phyloP scores from a whole-genome alignment of 2,888 invertebrate species.

The Margaritifera margaritifera region DNA sequence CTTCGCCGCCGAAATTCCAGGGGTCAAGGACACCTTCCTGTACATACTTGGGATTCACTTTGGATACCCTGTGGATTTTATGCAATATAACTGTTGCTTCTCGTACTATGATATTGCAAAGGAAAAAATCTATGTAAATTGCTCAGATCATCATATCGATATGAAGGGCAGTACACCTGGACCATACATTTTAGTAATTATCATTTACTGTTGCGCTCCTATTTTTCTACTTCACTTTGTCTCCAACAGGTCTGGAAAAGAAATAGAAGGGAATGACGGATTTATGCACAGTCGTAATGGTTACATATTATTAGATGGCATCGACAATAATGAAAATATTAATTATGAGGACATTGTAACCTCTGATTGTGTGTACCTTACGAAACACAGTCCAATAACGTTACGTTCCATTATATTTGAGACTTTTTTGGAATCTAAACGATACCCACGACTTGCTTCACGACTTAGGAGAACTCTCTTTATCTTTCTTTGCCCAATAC shows the following conservation, averaged over 20 bases:
- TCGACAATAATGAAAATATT: too few relatives aligned
- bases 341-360: too few relatives aligned
- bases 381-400: conserved; percentile 16
- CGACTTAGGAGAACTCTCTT: conserved; percentile 16
- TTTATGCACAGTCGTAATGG: too few relatives aligned
- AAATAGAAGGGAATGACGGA: not conserved
- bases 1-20: conserved; percentile 16
- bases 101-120: too few relatives aligned
- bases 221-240: conserved; percentile 13
- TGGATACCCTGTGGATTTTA: conserved; percentile 21
- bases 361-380: conserved; percentile 15
- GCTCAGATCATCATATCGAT: too few relatives aligned
- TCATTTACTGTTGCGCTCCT: conserved; percentile 22
- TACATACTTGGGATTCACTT: conserved; percentile 20
- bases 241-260: not conserved
- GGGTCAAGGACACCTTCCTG: conserved; percentile 12
- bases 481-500: conserved; percentile 11
- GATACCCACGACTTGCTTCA: conserved; percentile 13
- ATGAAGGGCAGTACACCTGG: conserved; percentile 3
- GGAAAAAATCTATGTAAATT: too few relatives aligned
- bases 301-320: too few relatives aligned
- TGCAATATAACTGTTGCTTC: conserved; percentile 24
- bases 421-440: conserved; percentile 12
- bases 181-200: conserved; percentile 14
- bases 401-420: conserved; percentile 13